phyloP scores from a whole-genome alignment of 2,797 vertebrate genomes.

The Pachyuromys duprasi region DNA sequence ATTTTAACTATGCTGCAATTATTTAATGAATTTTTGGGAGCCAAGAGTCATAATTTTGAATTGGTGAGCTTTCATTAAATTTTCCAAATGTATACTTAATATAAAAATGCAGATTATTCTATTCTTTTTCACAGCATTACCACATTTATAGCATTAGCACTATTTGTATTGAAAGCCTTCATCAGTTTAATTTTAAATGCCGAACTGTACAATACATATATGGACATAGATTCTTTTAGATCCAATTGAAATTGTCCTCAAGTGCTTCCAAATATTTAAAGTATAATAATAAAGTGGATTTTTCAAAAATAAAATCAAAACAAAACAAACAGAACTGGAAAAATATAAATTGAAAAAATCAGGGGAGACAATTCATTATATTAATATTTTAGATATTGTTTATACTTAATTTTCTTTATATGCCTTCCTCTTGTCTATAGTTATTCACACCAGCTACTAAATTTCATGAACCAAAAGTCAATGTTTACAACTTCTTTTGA shows the following conservation, averaged over 20 bases:
- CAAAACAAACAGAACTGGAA: not conserved
- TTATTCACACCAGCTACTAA: not conserved
- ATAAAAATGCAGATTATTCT: not conserved
- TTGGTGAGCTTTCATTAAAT: constrained; percentile 18
- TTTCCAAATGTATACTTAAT: not conserved
- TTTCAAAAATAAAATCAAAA: not conserved
- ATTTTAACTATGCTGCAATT: not conserved
- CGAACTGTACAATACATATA: not conserved
- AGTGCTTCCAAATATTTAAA: not conserved
- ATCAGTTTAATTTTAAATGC: constrained; percentile 21
- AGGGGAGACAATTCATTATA: not conserved
- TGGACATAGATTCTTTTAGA: not conserved
- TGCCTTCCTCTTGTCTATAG: not conserved
- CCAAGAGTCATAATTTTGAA: not conserved
- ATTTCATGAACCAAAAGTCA: constrained; percentile 14
- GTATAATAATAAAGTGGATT: not conserved
- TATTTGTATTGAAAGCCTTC: not conserved
- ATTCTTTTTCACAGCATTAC: not conserved
- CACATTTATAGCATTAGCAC: not conserved
- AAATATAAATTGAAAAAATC: not conserved
- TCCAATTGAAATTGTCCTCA: not conserved
- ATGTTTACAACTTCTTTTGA: constrained; percentile 18
- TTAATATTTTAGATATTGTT: not conserved
- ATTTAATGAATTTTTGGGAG: not conserved
- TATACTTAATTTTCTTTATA: not conserved